Base-by-base conservation (phyloP, 2,797 vertebrate species). In the Micromesistius poutassou region DNA sequence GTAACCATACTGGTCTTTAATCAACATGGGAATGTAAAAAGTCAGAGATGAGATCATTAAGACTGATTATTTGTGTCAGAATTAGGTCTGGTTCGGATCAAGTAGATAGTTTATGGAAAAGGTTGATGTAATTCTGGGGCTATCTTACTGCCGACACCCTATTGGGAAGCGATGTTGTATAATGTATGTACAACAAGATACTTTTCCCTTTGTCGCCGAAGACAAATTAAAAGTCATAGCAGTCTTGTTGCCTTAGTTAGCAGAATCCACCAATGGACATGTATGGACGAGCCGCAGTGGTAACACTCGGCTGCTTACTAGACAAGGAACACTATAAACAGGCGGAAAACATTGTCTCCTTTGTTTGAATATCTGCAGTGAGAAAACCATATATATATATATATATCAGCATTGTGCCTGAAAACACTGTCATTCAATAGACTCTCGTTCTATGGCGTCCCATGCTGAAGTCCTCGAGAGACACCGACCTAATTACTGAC, bases 81-180 rank as follows among this genome's bases (percentile, higher is more conserved):
- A 19, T 84, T 89, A 80, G 78, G 85, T 90, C 80, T 81, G 84
- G 75, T 55, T 83, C 62, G 76, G 77, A 87, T 80, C 75, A 62
- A 30, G 82, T 80, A 77, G 8, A 25, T 12, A 9, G 25, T 66
- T n/a, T 62, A 22, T n/a, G 22, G 50, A 62, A n/a, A 62, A 62
- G 10, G 46, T 22, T n/a, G 19, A 62, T 50, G 46, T 50, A 62
- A 62, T 62, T 28, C n/a, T 66, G 62, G 14, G 50, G 62, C 25
- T 25, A 2, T 66, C 62, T 25, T 68, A 68, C 62, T 28, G 62
- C 62, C 10, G 25, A 68, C 10, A 13, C 13, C 62, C 25, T 9
- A 68, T 3, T 68, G 62, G 16, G 25, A 68, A 68, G 62, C 25
- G 10, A 68, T 68, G 62, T 68, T 28, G n/a, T 28, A 68, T 25